Evolutionary conservation across 2,113 vertebrate species (phyloP).

Genomic region (Pteronura brasiliensis): DNA sequence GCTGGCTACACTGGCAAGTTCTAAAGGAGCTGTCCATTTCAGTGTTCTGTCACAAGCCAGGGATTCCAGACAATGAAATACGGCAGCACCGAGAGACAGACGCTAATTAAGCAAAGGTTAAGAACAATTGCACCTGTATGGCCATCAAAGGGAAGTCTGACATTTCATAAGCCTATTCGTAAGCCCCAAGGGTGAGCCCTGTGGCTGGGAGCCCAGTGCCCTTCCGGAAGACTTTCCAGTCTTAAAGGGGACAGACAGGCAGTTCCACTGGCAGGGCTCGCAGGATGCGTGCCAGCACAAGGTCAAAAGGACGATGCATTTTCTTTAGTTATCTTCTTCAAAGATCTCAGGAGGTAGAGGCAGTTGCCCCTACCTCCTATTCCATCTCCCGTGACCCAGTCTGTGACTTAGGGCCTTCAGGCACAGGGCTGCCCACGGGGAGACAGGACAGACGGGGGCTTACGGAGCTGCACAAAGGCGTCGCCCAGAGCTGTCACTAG

Average conservation of each 20-base stretch:
- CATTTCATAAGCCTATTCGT: not conserved
- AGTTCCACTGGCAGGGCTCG: not conserved
- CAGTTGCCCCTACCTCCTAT: not conserved
- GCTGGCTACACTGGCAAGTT: not conserved
- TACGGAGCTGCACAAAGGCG: not conserved
- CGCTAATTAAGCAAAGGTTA: not conserved
- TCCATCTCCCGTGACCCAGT: not conserved
- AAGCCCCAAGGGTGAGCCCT: not conserved
- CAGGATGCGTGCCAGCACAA: not conserved
- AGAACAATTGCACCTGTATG: not conserved
- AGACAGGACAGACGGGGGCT: not conserved
- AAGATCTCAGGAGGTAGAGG: not conserved
- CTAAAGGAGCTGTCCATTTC: not conserved
- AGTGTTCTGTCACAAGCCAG: not conserved
- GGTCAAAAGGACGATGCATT: not conserved
- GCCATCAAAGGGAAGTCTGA: not conserved
- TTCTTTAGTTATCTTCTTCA: not conserved
- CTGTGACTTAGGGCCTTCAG: not conserved
- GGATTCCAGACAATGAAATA: not conserved
- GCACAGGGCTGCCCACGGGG: not conserved
- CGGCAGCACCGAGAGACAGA: not conserved
- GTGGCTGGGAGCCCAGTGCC: not conserved
- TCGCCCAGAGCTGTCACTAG: not conserved
- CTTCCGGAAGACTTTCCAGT: not conserved
- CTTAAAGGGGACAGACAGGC: not conserved